Evolutionary conservation across 1,140 invertebrate genomes (phyloP), one percentile per base, ranked within the genome.

Genomic region (Drosophila sechellia): DNA sequence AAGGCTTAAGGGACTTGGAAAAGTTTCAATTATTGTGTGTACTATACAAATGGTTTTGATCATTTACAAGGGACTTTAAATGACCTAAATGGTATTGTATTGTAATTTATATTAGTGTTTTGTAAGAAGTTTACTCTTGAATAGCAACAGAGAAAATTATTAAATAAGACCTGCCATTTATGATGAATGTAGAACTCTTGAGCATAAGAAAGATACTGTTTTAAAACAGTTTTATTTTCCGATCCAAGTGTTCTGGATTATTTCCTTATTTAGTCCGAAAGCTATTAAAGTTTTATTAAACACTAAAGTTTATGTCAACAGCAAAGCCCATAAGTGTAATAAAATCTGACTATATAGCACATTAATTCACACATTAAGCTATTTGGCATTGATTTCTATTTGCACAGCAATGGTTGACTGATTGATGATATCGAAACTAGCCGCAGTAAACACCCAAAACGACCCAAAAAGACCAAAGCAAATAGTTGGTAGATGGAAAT

Each of bases 311-410:
- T 31, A 37, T n/a, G 4, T 43, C 57, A 53, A 57, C 43, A 56
- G 1, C 8, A 22, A 31, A 59, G 49, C 54, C 55, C 43, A 54
- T 49, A 76, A 66, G 49, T 68, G 72, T 55, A 76, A 76, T 76
- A 58, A 54, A 77, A 68, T 68, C 37, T 34, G 15, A 4, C 13
- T 15, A 59, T 56, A 52, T 45, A 56, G 27, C 76, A 39, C 68
- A 58, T 61, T 61, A 57, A 61, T 52, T 68, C 55, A 61, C 55
- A 61, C 31, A 70, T 76, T 69, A 70, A 68, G 54, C 58, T 74
- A 75, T 68, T 79, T 79, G 77, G 77, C 77, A 69, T 70, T 79
- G 77, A 77, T 77, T 85, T 68, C 64, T 77, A 77, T 77, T 77
- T 77, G 65, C 53, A 27, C 17, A 39, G 20, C 54, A 55, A 52